Evolutionary conservation across 2,888 invertebrate genomes (phyloP).

Genomic region (Cheilosia scutellata): DNA sequence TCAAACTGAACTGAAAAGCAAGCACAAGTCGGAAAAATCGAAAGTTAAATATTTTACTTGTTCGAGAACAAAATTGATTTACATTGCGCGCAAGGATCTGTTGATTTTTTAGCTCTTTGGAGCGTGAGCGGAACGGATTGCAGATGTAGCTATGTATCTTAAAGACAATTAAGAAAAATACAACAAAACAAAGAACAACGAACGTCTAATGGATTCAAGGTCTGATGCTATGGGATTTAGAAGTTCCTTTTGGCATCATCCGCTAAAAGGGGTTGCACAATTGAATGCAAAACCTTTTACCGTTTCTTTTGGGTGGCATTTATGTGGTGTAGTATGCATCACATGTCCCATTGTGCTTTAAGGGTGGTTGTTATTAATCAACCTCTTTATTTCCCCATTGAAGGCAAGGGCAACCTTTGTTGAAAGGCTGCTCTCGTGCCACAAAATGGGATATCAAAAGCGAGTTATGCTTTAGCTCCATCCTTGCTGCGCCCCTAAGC

Average conservation of each 20-base stretch:
- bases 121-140: constrained; percentile 23
- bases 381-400: constrained; percentile 62
- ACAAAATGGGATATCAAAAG: constrained; percentile 49
- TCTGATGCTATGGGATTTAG: constrained; percentile 43
- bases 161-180: constrained; percentile 47
- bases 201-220: constrained; percentile 62
- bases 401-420: constrained; percentile 41
- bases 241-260: background rate
- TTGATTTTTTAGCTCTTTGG: constrained; percentile 67
- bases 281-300: constrained; percentile 61
- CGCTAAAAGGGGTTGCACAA: constrained; percentile 5
- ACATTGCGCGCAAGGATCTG: constrained; percentile 71
- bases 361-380: constrained; percentile 74
- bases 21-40: constrained; percentile 69
- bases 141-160: constrained; percentile 18
- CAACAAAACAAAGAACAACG: constrained; percentile 30
- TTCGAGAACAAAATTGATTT: constrained; percentile 73
- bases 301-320: constrained; percentile 22
- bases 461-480: constrained; percentile 41
- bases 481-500: constrained; percentile 57
- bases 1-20: constrained; percentile 71
- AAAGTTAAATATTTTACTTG: constrained; percentile 76
- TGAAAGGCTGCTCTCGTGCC: constrained; percentile 29
- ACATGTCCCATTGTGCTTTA: constrained; percentile 53
- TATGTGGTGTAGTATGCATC: background rate